Evolutionary conservation across 2,797 vertebrate genomes (phyloP).

Genomic region (Silurus aristotelis): DNA sequence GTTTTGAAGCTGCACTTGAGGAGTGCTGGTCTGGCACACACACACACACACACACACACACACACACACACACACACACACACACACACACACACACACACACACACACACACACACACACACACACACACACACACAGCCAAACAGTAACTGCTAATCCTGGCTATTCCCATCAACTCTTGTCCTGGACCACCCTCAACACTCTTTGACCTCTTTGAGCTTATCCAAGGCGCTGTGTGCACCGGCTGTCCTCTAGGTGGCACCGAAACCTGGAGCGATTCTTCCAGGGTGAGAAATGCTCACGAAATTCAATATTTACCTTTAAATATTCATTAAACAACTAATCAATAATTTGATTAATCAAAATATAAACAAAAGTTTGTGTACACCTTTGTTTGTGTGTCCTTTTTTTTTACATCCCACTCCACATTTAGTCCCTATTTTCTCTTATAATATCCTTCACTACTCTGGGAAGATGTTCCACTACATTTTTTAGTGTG

Average conservation of each 20-base stretch:
- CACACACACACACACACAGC: slow-evolving; percentile 62
- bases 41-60: not conserved
- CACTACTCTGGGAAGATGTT: too few relatives aligned
- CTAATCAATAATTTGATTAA: not conserved
- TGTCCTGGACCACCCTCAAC: slow-evolving; percentile 32
- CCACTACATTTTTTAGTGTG: too few relatives aligned
- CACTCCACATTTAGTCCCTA: too few relatives aligned
- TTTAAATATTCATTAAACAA: not conserved
- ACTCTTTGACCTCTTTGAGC: slow-evolving; percentile 27
- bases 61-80: slow-evolving; percentile 22
- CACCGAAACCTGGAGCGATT: slow-evolving; percentile 21
- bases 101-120: slow-evolving; percentile 43
- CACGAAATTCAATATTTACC: not conserved
- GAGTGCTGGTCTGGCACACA: slow-evolving; percentile 56
- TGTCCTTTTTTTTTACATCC: too few relatives aligned
- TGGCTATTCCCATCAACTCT: slow-evolving; percentile 57
- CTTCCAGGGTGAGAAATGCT: not conserved
- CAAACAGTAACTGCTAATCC: slow-evolving; percentile 71
- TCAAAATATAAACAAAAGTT: too few relatives aligned
- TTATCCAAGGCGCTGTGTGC: not conserved
- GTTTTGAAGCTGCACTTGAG: slow-evolving; percentile 65
- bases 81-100: slow-evolving; percentile 44
- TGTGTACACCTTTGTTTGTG: too few relatives aligned
- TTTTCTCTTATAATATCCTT: too few relatives aligned
- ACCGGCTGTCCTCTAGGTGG: slow-evolving; percentile 38